Conservation (phyloP, 2,888 invertebrate genomes). For the Drosophila mimica region DNA sequence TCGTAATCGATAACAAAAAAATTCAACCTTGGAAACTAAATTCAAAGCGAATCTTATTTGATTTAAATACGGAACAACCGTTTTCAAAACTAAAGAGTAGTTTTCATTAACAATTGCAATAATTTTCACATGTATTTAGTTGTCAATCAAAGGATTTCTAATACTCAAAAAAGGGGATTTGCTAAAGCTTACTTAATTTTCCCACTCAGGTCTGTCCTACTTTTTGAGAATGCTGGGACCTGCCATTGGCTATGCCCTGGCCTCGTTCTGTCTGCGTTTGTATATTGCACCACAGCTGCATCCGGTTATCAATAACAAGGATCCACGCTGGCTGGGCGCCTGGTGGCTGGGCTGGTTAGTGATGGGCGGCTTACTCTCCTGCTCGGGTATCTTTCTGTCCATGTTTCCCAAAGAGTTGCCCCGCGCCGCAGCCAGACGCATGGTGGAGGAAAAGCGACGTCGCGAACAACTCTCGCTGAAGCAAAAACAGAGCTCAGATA, state of each 20-base stretch:
- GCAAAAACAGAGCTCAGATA: slow-evolving; percentile 57
- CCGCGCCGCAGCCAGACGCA: slow-evolving; percentile 87
- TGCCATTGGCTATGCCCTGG: slow-evolving; percentile 88
- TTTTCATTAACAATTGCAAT: too few species aligned
- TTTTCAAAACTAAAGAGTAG: too few species aligned
- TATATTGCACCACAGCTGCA: slow-evolving; percentile 89
- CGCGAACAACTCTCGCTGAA: slow-evolving; percentile 62
- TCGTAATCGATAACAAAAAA: too few species aligned
- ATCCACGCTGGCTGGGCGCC: slow-evolving; percentile 93
- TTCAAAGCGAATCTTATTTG: too few species aligned
- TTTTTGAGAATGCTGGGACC: slow-evolving; percentile 90
- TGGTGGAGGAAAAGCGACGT: slow-evolving; percentile 82
- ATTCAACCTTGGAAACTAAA: too few species aligned
- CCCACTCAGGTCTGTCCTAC: slow-evolving; percentile 87
- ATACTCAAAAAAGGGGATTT: too few species aligned
- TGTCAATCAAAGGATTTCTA: too few species aligned
- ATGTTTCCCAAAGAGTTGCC: slow-evolving; percentile 90
- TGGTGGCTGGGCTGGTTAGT: slow-evolving; percentile 93
- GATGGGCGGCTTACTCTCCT: slow-evolving; percentile 86
- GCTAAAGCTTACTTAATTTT: too few species aligned
- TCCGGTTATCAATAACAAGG: slow-evolving; percentile 88
- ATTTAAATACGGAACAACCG: too few species aligned
- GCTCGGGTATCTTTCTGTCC: slow-evolving; percentile 87
- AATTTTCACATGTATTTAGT: too few species aligned
- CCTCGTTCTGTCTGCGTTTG: slow-evolving; percentile 88